phyloP scores from a whole-genome alignment of 2,113 vertebrate genomes.

The Onychostruthus taczanowskii region DNA sequence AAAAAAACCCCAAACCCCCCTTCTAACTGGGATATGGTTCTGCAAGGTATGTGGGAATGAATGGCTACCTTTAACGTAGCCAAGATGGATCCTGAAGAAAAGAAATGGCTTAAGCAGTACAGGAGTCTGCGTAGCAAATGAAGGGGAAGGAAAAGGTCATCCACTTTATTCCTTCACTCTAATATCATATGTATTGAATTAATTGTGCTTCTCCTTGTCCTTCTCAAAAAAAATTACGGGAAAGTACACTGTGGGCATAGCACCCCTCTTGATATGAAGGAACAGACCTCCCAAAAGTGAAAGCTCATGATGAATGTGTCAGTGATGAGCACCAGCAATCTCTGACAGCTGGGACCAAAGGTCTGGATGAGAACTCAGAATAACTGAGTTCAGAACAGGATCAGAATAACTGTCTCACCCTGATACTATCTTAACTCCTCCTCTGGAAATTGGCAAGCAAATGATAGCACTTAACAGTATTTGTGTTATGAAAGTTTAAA shows the following conservation, averaged over 20 bases:
- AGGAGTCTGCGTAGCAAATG: neutral
- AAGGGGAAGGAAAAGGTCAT: neutral
- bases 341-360: neutral
- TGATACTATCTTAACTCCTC: conserved; percentile 37
- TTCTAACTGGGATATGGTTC: neutral
- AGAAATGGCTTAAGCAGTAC: neutral
- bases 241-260: neutral
- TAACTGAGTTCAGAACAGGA: neutral
- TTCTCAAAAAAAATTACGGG: neutral
- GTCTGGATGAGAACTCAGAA: neutral
- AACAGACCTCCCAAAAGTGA: neutral
- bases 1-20: neutral
- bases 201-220: neutral
- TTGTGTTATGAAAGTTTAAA: neutral
- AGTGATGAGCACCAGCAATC: conserved; percentile 7
- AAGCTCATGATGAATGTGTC: neutral
- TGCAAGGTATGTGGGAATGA: neutral
- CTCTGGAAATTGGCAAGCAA: conserved; percentile 44
- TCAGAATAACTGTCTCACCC: neutral
- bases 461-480: conserved; percentile 9
- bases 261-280: neutral
- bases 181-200: neutral
- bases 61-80: neutral
- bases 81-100: neutral
- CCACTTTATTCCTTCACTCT: neutral